Evolutionary conservation across 2,888 invertebrate species (phyloP).

Genomic region (Spialia ferax): DNA sequence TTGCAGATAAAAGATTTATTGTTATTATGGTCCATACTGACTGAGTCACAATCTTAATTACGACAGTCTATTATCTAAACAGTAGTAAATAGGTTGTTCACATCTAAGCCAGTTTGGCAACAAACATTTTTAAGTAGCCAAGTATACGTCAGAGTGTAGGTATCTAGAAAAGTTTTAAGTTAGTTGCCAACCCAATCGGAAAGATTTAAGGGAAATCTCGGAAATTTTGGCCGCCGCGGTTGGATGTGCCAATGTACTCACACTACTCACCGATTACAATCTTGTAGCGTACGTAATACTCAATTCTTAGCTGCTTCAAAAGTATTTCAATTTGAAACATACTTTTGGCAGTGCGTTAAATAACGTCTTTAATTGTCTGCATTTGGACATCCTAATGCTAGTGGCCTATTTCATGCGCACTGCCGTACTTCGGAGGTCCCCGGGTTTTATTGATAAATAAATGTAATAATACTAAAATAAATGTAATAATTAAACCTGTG

Average conservation of each 20-base stretch:
- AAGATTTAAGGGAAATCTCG: conserved; percentile 34
- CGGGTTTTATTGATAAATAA: no score
- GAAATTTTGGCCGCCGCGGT: conserved; percentile 32
- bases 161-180: conserved; percentile 31
- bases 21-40: not conserved
- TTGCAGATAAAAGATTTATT: not conserved
- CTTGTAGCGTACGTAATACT: conserved; percentile 33
- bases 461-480: no score
- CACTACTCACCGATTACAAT: conserved; percentile 31
- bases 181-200: conserved; percentile 39
- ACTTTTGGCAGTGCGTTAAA: conserved; percentile 9
- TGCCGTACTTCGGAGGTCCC: no score
- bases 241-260: conserved; percentile 35
- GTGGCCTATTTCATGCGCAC: no score
- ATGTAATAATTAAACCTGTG: no score
- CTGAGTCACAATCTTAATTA: not conserved
- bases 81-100: conserved; percentile 9
- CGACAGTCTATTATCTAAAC: conserved; percentile 1
- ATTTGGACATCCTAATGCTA: no score
- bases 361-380: no score
- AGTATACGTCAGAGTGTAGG: conserved; percentile 15
- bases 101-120: conserved; percentile 31
- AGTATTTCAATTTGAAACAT: conserved; percentile 31
- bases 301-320: conserved; percentile 28
- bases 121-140: conserved; percentile 9